Evolutionary conservation across 53 echinoderm and acorn worm genomes (phyloP), one percentile per base, ranked within the genome.

Genomic region (Pentamera pediparva): DNA sequence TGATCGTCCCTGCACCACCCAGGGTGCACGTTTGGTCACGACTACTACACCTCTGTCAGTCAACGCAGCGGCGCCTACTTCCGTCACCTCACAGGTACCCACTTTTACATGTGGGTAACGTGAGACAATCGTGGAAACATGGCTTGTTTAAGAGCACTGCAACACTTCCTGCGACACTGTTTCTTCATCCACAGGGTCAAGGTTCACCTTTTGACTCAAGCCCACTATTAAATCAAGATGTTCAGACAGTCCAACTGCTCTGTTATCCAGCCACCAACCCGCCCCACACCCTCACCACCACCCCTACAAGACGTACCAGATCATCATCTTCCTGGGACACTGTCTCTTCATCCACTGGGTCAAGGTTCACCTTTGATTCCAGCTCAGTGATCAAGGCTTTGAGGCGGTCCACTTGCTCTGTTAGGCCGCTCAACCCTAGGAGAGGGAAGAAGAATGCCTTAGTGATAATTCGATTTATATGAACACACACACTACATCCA

Each of bases 331-430:
- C 86, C n/a, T 76, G 73, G 17, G 79, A 43, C 31, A 92, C 86
- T 8, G 76, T 64, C 39, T 89, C 92, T 59, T 92, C 92, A 85
- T 92, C 92, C 18, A 89, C 78, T 6, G 89, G 89, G 57, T 89
- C 85, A 75, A 89, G 69, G 63, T 74, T 85, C 48, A 92, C 89
- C 67, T 82, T 92, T 25, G 74, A 67, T 37, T 89, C 88, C 18
- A 92, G 85, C 37, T 89, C 75, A 64, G 78, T 53, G 39, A 92
- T 62, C 37, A 92, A 82, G 10, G 53, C 64, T 30, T 85, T 77
- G 3, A 92, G 79, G 6, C 92, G 78, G 53, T 69, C 51, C 62
- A 92, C 92, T 58, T 92, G 88, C 10, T 61, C 67, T 13, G 71
- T 62, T 53, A 92, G 71, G 8, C 75, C 38, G 30, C 41, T 73